A percentile compares a stretch with the other conserved stretches of the same genome.
Evolutionary conservation across 1,140 invertebrate species (phyloP).

Genomic region (Lamellibrachia luymesi): DNA sequence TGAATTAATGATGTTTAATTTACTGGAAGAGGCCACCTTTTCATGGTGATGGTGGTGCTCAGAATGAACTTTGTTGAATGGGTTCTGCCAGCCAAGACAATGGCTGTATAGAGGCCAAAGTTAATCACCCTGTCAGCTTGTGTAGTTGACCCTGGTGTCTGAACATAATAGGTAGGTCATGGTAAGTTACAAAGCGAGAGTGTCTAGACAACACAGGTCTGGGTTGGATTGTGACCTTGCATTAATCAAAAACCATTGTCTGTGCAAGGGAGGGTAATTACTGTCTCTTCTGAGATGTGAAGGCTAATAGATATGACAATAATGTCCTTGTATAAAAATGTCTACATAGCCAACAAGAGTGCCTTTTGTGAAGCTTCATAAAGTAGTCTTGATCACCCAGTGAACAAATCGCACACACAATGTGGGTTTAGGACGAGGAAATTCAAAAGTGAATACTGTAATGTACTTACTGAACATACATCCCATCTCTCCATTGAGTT

Average conservation of each 20-base stretch:
- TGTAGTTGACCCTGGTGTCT: not conserved
- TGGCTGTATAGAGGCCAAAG: not conserved
- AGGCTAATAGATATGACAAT: not conserved
- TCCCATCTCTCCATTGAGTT: constrained; percentile 48
- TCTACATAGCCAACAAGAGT: not conserved
- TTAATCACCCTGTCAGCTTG: constrained; percentile 2
- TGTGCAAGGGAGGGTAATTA: not conserved
- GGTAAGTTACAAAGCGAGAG: not conserved
- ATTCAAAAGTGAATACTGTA: not conserved
- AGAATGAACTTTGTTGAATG: not conserved
- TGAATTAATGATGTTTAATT: not conserved
- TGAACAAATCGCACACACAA: not conserved
- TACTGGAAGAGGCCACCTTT: not conserved
- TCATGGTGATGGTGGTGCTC: not conserved
- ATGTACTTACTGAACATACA: constrained; percentile 46
- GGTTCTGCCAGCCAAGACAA: not conserved
- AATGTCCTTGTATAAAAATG: not conserved
- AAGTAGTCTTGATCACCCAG: not conserved
- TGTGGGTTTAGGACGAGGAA: not conserved
- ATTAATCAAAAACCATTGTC: not conserved
- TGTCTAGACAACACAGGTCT: not conserved
- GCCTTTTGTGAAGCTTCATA: not conserved
- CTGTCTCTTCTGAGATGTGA: not conserved
- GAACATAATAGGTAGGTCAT: not conserved
- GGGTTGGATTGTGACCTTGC: not conserved